Base-by-base conservation (phyloP, 2,888 invertebrate species). In the Drosophila phalerata region DNA sequence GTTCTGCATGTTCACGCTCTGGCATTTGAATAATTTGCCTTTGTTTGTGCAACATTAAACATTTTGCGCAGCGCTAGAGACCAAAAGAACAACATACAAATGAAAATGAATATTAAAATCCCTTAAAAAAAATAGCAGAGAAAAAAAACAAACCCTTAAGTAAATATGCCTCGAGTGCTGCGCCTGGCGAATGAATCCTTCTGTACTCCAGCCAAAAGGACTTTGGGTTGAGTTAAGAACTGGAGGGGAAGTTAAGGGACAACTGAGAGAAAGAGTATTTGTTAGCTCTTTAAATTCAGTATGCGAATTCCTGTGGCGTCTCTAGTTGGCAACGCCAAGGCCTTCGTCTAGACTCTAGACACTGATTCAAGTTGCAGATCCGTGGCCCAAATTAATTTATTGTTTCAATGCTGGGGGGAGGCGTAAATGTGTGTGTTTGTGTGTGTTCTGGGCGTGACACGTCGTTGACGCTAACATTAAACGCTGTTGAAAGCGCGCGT, bases 271-370 rank as follows among this genome's bases (percentile, higher is more conserved):
- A 11, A 32, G 56, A 61, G 68, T 11, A 56, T 49, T 65, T 48
- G 56, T 43, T 17, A 52, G 11, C 71, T 58, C 69, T 83, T 87
- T 79, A 85, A 88, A 88, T 79, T 79, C 83, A 77, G 51, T 65
- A 77, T 69, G 83, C 75, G 68, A 65, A 51, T 49, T 69, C 52
- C 48, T 53, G 56, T 32, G 65, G 82, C 65, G 42, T 69, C 66
- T 62, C 61, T 53, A 67, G 75, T 56, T 70, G 69, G 58, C 66
- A 55, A 64, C 32, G 25, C 47, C 74, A 60, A 48, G 62, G 66
- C 67, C 73, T 60, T 45, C 32, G 84, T 88, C 84, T 86, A 84
- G 84, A 84, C 84, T 88, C 84, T 85, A 84, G 84, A 84, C 84
- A 70, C 81, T 83, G 86, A 80, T 84, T 88, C 73, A 55, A 73